phyloP scores from a whole-genome alignment of 35 echinoderm and acorn worm species.

The Ptychodera flava region DNA sequence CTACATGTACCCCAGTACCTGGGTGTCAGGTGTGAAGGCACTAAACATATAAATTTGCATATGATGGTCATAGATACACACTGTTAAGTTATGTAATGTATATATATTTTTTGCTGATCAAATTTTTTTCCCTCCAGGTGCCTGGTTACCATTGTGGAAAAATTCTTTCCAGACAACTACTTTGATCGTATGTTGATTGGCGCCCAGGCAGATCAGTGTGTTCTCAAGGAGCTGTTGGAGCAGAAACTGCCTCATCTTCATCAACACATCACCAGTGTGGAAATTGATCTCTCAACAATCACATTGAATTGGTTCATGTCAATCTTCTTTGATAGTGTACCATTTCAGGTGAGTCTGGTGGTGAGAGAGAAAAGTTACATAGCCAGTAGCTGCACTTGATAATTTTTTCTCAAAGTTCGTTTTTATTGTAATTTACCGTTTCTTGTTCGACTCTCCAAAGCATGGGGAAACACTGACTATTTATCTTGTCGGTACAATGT shows the following conservation, averaged over 20 bases:
- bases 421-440: no score
- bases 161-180: constrained; percentile 93
- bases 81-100: not conserved
- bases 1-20: no score
- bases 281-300: constrained; percentile 93
- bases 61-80: not conserved
- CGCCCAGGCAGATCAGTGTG: constrained; percentile 93
- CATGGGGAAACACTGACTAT: no score
- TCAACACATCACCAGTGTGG: constrained; percentile 77
- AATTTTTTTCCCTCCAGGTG: no score
- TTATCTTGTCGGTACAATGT: no score
- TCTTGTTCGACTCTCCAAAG: no score
- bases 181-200: constrained; percentile 95
- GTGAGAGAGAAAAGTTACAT: no score
- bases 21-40: no score
- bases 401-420: no score
- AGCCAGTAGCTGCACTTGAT: no score
- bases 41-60: no score
- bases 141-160: constrained; percentile 86
- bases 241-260: constrained; percentile 71
- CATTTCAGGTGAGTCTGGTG: constrained; percentile 72
- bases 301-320: constrained; percentile 98
- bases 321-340: constrained; percentile 92
- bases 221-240: constrained; percentile 84
- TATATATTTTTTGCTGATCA: not conserved